Conservation (phyloP, 2,113 vertebrate species). For the Anguilla japonica region DNA sequence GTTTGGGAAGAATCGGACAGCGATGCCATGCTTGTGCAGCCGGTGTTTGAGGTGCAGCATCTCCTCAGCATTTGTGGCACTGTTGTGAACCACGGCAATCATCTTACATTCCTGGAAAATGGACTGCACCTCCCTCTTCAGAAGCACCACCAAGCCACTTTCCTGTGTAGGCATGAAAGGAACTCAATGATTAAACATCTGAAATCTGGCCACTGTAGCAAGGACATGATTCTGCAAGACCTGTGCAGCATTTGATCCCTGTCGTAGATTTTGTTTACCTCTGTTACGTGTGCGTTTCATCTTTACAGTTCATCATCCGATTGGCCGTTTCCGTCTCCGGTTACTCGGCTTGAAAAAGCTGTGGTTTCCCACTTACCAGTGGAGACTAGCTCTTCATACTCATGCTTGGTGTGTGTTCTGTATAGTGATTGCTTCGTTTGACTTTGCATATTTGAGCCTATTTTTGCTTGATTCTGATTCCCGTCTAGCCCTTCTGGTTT, state of each 20-base stretch:
- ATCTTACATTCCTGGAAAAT: conserved; percentile 76
- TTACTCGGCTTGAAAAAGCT: too few species aligned
- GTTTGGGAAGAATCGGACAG: conserved; percentile 78
- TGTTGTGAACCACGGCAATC: conserved; percentile 84
- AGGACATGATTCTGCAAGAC: background rate
- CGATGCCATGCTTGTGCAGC: conserved; percentile 75
- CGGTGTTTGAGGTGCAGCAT: conserved; percentile 68
- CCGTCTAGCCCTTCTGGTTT: too few species aligned
- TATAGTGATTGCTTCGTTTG: too few species aligned
- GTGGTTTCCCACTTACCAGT: too few species aligned
- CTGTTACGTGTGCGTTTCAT: too few species aligned
- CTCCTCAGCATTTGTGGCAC: conserved; percentile 66
- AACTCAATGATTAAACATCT: background rate
- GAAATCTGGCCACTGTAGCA: background rate
- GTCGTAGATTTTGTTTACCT: too few species aligned
- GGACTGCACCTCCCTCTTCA: conserved; percentile 64
- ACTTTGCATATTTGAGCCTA: too few species aligned
- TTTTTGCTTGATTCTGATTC: too few species aligned
- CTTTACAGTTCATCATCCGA: too few species aligned
- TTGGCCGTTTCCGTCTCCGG: too few species aligned
- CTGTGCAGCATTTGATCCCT: background rate
- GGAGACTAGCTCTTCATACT: too few species aligned
- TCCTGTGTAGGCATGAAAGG: conserved; percentile 62
- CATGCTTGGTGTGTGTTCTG: too few species aligned
- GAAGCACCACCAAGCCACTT: conserved; percentile 51